Base-by-base conservation (phyloP, 2,797 vertebrate genomes). In the Nannoperca obscura region DNA sequence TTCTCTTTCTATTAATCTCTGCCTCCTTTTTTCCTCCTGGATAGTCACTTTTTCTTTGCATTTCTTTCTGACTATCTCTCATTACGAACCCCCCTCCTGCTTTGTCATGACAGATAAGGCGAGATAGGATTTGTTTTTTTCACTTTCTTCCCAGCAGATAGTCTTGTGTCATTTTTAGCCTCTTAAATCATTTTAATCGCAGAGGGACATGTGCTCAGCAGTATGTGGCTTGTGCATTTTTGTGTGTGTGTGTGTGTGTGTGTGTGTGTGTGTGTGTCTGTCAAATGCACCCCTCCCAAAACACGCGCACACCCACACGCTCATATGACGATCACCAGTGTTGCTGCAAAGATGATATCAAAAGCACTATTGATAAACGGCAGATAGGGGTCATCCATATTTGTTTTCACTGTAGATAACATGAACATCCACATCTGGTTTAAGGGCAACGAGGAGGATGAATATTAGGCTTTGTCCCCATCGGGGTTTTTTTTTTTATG, bases 241-340 rank as follows among this genome's bases (percentile, higher is more conserved):
- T 27, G 24, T 27, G 24, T 12, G 19, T 72, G 36, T 62, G 55
- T 67, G 36, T 58, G 54, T 57, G 42, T 58, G n/a, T 27, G 24
- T 27, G 24, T 27, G 24, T 12, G 19, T 72, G 36, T 62, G 55
- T 67, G 36, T 58, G 54, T 57, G 42, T 58, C 38, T 52, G 19
- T 64, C 6, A 50, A 3, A 24, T 38, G 34, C 47, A 20, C 34
- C 17, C 36, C 77, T 57, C n/a, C 58, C n/a, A 7, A 85, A 80
- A 80, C 75, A 85, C 50, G 55, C 44, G 40, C 79, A 57, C 78
- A 63, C 67, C 74, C 88, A 80, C 69, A 24, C 27, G 63, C 91
- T 91, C 92, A 92, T 90, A 92, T 94, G 93, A 94, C 61, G 72
- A 86, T 94, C 93, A 94, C 55, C 89, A 87, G 88, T 77, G 84